Percentiles rank a stretch among this genome's conserved stretches.
Evolutionary conservation across 2,797 vertebrate species (phyloP).

Genomic region (Ficedula albicollis): DNA sequence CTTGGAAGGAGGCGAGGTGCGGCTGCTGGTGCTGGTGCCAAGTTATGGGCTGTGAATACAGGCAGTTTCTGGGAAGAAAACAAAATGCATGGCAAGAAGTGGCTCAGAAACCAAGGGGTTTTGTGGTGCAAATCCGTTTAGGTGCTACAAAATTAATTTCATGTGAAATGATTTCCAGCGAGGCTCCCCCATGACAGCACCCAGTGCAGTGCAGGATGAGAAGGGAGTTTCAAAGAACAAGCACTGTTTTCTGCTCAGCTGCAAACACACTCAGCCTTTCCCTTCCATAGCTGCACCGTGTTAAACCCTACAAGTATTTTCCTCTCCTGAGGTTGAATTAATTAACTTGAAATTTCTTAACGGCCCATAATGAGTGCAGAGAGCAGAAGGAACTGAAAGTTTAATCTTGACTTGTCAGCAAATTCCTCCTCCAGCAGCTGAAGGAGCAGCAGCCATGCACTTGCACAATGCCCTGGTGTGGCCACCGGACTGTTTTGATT

Average conservation of each 20-base stretch:
- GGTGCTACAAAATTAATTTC: background rate
- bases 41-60: background rate
- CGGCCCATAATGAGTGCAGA: background rate
- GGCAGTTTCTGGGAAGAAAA: slow-evolving; percentile 1
- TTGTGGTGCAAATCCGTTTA: background rate
- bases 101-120: background rate
- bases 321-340: slow-evolving; percentile 50
- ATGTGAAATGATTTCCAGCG: background rate
- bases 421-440: slow-evolving; percentile 31
- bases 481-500: slow-evolving; percentile 53
- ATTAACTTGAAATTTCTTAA: slow-evolving; percentile 52
- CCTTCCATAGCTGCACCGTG: background rate
- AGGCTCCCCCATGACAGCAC: background rate
- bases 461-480: slow-evolving; percentile 46
- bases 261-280: background rate
- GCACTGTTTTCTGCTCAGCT: background rate
- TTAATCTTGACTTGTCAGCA: slow-evolving; percentile 53
- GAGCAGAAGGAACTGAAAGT: slow-evolving; percentile 29
- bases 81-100: background rate
- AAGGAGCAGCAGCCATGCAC: slow-evolving; percentile 44
- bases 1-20: slow-evolving; percentile 16
- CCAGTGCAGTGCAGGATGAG: background rate
- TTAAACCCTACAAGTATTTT: background rate
- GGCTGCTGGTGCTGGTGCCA: background rate
- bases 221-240: background rate